Percentiles rank a stretch among this genome's conserved stretches.
phyloP scores from a whole-genome alignment of 2,888 invertebrate species.

The Amiota minor region DNA sequence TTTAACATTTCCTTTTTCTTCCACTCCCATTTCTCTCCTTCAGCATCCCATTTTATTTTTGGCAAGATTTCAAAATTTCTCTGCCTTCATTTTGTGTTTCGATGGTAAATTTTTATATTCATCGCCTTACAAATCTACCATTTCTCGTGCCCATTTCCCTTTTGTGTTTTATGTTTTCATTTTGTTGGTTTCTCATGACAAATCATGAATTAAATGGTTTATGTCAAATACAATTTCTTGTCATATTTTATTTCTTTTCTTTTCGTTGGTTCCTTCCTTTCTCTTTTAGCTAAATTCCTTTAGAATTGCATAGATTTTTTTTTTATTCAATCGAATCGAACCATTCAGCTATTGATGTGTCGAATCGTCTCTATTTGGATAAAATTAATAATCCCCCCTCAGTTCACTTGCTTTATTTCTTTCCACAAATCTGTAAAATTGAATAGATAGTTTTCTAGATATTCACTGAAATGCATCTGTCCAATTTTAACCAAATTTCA shows the following conservation, averaged over 20 bases:
- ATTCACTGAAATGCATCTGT: too few species aligned
- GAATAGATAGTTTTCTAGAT: too few species aligned
- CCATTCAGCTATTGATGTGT: too few species aligned
- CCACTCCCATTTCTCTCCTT: background rate
- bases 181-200: slow-evolving; percentile 12
- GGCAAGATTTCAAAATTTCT: slow-evolving; percentile 14
- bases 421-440: too few species aligned
- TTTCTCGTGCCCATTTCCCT: background rate
- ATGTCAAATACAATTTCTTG: background rate
- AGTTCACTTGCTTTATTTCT: too few species aligned
- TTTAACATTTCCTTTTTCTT: slow-evolving; percentile 2
- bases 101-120: background rate
- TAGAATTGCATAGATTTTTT: too few species aligned
- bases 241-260: slow-evolving; percentile 9
- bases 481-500: too few species aligned
- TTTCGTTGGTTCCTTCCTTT: background rate
- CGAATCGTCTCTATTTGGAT: too few species aligned
- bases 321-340: too few species aligned
- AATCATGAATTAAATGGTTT: slow-evolving; percentile 21
- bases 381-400: too few species aligned
- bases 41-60: slow-evolving; percentile 12
- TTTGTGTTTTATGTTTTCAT: background rate
- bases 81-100: background rate
- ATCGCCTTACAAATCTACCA: too few species aligned
- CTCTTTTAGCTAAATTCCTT: background rate